Evolutionary conservation across 1,140 invertebrate genomes (phyloP), one percentile per base, ranked within the genome.

Genomic region (Leptonema lineaticorne): DNA sequence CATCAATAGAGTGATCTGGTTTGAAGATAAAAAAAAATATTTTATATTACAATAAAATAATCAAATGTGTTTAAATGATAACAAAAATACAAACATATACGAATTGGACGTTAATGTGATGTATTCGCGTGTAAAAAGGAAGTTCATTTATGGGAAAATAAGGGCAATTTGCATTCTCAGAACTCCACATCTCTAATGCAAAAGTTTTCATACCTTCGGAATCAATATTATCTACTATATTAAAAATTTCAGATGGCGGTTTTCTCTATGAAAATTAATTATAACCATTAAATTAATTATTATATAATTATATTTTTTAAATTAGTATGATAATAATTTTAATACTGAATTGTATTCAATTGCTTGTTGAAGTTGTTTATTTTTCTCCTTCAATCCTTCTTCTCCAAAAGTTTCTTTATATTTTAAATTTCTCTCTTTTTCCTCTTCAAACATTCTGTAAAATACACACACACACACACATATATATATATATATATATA

Each of bases 71-170:
- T 48, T 5, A 48, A 33, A 33, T 6, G 5, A 33, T 11, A 11
- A 11, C 5, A 33, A 14, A 5, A 57, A 30, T 14, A 29, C 57
- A 28, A 18, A 59, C 57, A 16, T 59, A 63, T 53, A 26, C 18
- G 71, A 64, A 74, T 46, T 68, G 69, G 57, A 14, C 30, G 67
- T 90, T 86, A 9, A 93, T 80, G 75, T 92, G 86, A 83, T 95
- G 90, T 48, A 94, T 81, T 71, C 91, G 88, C 1, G 92, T 89
- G 74, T 86, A 89, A 59, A 93, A 81, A 20, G 91, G 90, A n/a
- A 92, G 76, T 46, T 88, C 79, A 8, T 79, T 77, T 8, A 91
- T 78, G 75, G 88, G 83, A 69, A 92, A 86, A 72, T 83, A 76
- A 2, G 85, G 78, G 76, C 87, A 85, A 64, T 85, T 78, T 1